Evolutionary conservation across 2,113 vertebrate species (phyloP).

Genomic region (Theristicus caerulescens): DNA sequence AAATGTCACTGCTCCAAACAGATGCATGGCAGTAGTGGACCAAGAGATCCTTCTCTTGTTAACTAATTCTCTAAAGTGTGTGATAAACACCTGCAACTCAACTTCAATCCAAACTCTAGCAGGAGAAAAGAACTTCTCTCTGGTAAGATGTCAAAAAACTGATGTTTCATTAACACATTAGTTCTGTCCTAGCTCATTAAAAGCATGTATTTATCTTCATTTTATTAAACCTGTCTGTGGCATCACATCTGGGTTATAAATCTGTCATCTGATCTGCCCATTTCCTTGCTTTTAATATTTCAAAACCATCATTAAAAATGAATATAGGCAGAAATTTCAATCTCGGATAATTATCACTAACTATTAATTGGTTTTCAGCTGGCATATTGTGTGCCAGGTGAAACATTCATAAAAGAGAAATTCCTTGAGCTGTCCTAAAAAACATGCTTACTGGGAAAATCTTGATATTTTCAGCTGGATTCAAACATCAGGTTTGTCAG

Average conservation of each 20-base stretch:
- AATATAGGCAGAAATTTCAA: constrained; percentile 39
- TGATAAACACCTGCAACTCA: background rate
- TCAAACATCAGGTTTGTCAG: background rate
- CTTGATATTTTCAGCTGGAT: background rate
- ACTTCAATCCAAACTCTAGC: background rate
- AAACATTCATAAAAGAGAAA: background rate
- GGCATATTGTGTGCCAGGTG: background rate
- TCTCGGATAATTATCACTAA: constrained; percentile 41
- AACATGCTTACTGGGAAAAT: background rate
- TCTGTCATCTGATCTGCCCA: constrained; percentile 13
- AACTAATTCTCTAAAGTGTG: background rate
- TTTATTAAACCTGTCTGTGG: background rate
- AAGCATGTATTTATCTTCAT: constrained; percentile 27
- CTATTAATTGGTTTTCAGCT: constrained; percentile 25
- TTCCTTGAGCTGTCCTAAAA: background rate
- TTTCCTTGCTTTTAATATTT: constrained; percentile 66
- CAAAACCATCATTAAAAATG: constrained; percentile 46
- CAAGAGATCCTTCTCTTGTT: background rate
- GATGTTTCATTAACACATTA: background rate
- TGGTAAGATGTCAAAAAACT: background rate
- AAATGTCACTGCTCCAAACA: background rate
- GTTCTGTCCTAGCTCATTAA: constrained; percentile 18
- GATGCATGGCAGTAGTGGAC: background rate
- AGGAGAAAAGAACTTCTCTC: background rate
- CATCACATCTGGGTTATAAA: background rate